These are phyloP conservation scores for Melanotus villosus DNA, from an alignment of 2,888 invertebrate genomes.

Conservation along the genomic window DNA sequence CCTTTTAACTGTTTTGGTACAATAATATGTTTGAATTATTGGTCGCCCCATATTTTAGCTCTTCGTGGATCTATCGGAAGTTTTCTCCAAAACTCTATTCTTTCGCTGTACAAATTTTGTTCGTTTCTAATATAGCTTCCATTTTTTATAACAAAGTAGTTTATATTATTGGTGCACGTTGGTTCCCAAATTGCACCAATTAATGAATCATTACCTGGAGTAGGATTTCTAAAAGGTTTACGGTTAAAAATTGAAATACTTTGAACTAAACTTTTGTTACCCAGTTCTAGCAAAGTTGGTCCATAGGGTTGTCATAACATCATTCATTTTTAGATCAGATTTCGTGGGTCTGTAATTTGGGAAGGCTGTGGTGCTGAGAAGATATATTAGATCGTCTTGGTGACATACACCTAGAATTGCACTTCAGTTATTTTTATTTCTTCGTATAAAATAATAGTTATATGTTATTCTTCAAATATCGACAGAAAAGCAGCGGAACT, in stretches of 20 bases:
- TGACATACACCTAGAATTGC: slow-evolving; percentile 82
- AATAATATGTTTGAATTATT: too few relatives aligned
- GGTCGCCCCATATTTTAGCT: too few relatives aligned
- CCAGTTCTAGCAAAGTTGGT: slow-evolving; percentile 82
- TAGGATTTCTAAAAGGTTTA: slow-evolving; percentile 76
- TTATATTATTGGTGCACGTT: slow-evolving; percentile 69
- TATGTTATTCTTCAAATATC: too few relatives aligned
- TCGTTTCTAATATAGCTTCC: slow-evolving; percentile 70
- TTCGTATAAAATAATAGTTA: too few relatives aligned
- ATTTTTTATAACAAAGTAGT: slow-evolving; percentile 71
- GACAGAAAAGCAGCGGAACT: too few relatives aligned
- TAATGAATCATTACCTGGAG: slow-evolving; percentile 68
- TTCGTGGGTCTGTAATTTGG: slow-evolving; percentile 71
- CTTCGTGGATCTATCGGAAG: too few relatives aligned
- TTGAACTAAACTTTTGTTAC: slow-evolving; percentile 68
- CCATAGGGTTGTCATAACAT: slow-evolving; percentile 78
- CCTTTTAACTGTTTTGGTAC: too few relatives aligned
- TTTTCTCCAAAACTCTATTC: slow-evolving; percentile 76
- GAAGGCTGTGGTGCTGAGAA: slow-evolving; percentile 78
- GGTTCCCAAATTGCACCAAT: slow-evolving; percentile 73
- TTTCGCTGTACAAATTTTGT: slow-evolving; percentile 69
- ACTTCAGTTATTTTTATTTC: too few relatives aligned
- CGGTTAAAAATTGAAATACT: not conserved
- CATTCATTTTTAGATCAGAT: slow-evolving; percentile 74
- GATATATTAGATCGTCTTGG: slow-evolving; percentile 86